These are phyloP conservation scores for Drosophila saltans DNA, from an alignment of 1,140 invertebrate genomes.

Conservation along the genomic window DNA sequence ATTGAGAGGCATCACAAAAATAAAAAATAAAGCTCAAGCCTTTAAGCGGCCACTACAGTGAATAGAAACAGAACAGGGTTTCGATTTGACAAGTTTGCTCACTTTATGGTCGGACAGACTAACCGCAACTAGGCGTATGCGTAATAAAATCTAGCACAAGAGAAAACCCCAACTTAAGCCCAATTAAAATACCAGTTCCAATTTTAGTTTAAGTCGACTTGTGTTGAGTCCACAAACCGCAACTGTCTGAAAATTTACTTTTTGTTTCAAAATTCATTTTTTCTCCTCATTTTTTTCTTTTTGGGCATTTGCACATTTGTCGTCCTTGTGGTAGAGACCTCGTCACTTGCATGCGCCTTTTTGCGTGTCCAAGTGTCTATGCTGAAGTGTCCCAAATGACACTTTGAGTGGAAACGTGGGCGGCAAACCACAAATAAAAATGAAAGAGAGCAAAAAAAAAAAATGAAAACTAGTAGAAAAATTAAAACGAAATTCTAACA, in stretches of 20 bases:
- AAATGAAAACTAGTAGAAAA: slow-evolving; percentile 47
- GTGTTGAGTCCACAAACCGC: slow-evolving; percentile 16
- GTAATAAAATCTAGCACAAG: slow-evolving; percentile 51
- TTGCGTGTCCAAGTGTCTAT: slow-evolving; percentile 75
- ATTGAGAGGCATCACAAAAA: slow-evolving; percentile 40
- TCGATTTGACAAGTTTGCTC: slow-evolving; percentile 19
- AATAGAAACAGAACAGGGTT: slow-evolving; percentile 14
- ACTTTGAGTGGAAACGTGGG: slow-evolving; percentile 51
- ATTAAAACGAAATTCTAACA: slow-evolving; percentile 46
- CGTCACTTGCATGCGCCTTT: slow-evolving; percentile 74
- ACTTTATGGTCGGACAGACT: slow-evolving; percentile 12
- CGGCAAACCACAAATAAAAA: slow-evolving; percentile 57
- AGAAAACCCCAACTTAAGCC: slow-evolving; percentile 28
- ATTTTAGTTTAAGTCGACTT: slow-evolving; percentile 31
- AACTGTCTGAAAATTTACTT: slow-evolving; percentile 14
- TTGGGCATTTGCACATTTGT: slow-evolving; percentile 27
- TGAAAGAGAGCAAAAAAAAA: slow-evolving; percentile 29
- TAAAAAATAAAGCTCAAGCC: slow-evolving; percentile 25
- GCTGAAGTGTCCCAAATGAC: slow-evolving; percentile 70
- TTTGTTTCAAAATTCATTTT: background rate
- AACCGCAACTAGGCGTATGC: slow-evolving; percentile 45
- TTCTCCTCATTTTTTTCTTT: slow-evolving; percentile 5
- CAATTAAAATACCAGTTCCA: slow-evolving; percentile 39
- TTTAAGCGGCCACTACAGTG: slow-evolving; percentile 22
- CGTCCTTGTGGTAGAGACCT: slow-evolving; percentile 45